Evolutionary conservation across 2,113 vertebrate species (phyloP).

Genomic region (Rhinoptilus africanus): DNA sequence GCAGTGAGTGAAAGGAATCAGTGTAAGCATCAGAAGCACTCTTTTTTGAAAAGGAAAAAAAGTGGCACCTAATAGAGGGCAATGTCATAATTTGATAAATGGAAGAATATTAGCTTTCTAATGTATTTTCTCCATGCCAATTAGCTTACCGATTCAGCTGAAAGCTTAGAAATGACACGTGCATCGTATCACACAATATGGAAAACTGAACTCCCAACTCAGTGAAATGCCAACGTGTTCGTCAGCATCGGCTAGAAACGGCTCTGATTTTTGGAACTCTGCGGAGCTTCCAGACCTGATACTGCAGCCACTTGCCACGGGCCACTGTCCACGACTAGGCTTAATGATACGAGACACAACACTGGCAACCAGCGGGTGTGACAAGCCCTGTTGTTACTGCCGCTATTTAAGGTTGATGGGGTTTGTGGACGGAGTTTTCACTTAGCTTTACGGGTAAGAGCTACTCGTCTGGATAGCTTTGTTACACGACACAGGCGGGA

Average conservation of each 20-base stretch:
- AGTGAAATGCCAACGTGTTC: neutral
- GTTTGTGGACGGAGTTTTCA: neutral
- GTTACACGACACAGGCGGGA: neutral
- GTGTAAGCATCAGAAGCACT: neutral
- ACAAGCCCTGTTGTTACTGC: neutral
- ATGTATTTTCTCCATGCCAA: neutral
- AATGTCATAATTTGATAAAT: neutral
- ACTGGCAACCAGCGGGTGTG: neutral
- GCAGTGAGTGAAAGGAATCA: neutral
- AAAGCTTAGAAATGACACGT: neutral
- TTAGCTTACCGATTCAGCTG: neutral
- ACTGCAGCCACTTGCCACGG: neutral
- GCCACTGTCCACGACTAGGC: neutral
- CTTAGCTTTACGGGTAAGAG: neutral
- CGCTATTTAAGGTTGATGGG: neutral
- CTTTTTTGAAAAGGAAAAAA: neutral
- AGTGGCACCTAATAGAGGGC: neutral
- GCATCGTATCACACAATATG: accelerated
- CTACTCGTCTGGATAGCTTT: neutral
- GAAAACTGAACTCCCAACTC: neutral
- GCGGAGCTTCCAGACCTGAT: neutral
- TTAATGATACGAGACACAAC: neutral
- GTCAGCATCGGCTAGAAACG: neutral
- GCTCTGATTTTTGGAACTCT: neutral
- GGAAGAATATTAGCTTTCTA: neutral